Evolutionary conservation across 2,797 vertebrate species (phyloP).

Genomic region (Eospalax fontanierii): DNA sequence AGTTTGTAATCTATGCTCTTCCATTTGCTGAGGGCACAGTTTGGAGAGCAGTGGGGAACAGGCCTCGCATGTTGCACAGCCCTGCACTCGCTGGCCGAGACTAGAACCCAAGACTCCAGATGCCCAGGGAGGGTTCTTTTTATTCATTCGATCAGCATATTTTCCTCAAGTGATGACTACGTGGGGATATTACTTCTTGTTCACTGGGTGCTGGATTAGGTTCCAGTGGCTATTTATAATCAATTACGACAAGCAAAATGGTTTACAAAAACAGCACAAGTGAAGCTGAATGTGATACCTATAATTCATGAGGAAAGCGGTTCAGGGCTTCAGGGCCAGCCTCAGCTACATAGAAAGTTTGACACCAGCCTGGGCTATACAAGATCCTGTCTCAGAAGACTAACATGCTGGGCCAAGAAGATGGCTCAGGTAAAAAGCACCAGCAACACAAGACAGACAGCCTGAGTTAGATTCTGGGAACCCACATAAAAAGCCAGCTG

Average conservation of each 20-base stretch:
- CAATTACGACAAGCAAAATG: neutral
- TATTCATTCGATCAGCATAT: neutral
- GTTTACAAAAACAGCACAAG: neutral
- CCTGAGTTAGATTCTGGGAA: neutral
- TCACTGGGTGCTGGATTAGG: neutral
- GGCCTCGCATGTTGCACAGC: neutral
- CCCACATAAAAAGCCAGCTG: neutral
- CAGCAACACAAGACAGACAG: neutral
- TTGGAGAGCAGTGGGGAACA: neutral
- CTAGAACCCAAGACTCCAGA: neutral
- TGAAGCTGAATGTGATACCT: neutral
- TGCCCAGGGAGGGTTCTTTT: neutral
- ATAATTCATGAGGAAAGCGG: neutral
- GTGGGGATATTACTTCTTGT: neutral
- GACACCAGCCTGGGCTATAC: neutral
- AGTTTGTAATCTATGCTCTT: neutral
- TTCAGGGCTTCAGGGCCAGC: neutral
- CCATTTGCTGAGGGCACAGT: rapidly evolving
- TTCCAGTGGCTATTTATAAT: neutral
- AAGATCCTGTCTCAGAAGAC: neutral
- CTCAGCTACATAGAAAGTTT: neutral
- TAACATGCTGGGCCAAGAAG: neutral
- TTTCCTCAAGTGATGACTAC: neutral
- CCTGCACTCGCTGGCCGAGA: neutral
- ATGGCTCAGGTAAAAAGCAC: neutral